Evolutionary conservation across 1,140 invertebrate genomes (phyloP), one percentile per base, ranked within the genome.

Genomic region (Ruditapes philippinarum): DNA sequence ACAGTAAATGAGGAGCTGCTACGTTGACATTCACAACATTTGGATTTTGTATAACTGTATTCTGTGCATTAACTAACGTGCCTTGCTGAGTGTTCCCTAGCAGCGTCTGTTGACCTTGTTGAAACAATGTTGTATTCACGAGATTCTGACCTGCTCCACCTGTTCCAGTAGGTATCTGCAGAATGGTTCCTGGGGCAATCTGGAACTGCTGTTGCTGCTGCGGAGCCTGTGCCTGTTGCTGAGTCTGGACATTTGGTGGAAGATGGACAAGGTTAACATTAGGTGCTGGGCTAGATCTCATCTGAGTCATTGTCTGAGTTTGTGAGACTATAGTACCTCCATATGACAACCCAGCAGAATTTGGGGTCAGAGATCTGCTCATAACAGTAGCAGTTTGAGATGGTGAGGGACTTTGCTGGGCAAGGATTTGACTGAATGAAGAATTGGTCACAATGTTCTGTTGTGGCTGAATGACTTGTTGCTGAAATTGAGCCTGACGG

Each of bases 1-100:
- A 92, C 68, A 94, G 78, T 38, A 94, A 91, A 90, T 94, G 93
- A 14, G 33, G 83, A 12, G 73, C 31, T 49, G 92, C 93, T 11
- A 94, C 92, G 86, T 94, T 94, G 31, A 94, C 90, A 90, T 94
- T 93, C 65, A 94, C 93, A 60, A 94, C 92, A 91, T 94, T 94
- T 22, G 93, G 93, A 83, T 94, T 94, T 82, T 94, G 93, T 54
- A 94, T 94, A 4, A 94, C 93, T 22, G 93, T 92, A 78, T 94
- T 94, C 79, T 94, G 93, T 22, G 92, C 92, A 89, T 94, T 93
- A 0, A 94, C 93, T 51, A 92, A 91, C 76, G 80, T 91, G 76
- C 87, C 74, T 40, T 83, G 78, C 38, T 90, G 81, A 1, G 54
- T 51, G 36, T 62, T 74, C 33, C 73, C 84, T 36, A 65, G 68